Evolutionary conservation across 2,113 vertebrate genomes (phyloP), one percentile per base, ranked within the genome.

Genomic region (Saccopteryx leptura): DNA sequence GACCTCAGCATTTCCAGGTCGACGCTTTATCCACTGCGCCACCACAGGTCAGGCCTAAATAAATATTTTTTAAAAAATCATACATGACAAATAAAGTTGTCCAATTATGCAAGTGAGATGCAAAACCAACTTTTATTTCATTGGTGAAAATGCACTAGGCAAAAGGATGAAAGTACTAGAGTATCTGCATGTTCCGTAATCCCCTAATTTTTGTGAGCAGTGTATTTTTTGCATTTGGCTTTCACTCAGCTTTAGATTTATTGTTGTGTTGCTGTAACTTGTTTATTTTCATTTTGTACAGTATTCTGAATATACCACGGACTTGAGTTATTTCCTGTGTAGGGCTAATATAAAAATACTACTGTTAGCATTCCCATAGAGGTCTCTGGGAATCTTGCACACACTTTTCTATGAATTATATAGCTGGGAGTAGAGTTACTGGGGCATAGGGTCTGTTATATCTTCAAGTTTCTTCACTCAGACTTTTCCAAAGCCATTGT

Each of bases 201-300:
- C 39, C 39, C 39, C 39, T 39, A 39, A 3, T 39, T 39, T 39
- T 39, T 39, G 39, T 39, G 39, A 39, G 39, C 39, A 39, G 39
- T 39, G 39, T 61, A 39, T 54, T 24, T 66, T 82, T 89, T 65
- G 58, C 56, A 74, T 56, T 23, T 74, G 76, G 75, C 33, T 74
- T 63, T 61, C 46, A 39, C n/a, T 65, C 26, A 21, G 66, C 48
- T 82, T 52, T 82, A 75, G 19, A 54, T 56, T 63, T 50, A 75
- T 26, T 65, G 24, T 21, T 76, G 21, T 23, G 28, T 26, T 8
- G 8, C 71, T 56, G 1, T 69, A 60, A 78, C 63, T 39, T 76
- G 61, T 80, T n/a, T 23, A 56, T 82, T 94, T 89, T 89, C 50
- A 50, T 83, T 89, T 83, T 83, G 50, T 50, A 82, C 23, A n/a